Conservation (phyloP, 2,888 invertebrate species). For the Heliconius cydno region DNA sequence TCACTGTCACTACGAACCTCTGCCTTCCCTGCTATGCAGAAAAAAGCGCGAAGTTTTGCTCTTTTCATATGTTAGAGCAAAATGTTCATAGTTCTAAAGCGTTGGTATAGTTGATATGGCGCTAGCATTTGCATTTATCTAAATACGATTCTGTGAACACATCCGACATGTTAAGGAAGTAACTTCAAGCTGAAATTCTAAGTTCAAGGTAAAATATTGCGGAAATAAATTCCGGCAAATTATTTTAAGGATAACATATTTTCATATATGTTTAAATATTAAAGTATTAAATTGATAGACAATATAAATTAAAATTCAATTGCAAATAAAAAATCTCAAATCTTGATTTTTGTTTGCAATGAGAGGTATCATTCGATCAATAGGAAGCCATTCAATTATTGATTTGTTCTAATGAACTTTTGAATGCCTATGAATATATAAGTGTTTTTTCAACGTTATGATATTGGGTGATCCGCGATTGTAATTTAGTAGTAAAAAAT, state of each 20-base stretch:
- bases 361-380: not conserved
- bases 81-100: too few species aligned
- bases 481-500: not conserved
- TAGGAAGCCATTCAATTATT: not conserved
- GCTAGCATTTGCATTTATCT: not conserved
- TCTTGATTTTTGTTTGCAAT: not conserved
- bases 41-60: too few species aligned
- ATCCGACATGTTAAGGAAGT: slow-evolving; percentile 5
- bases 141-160: not conserved
- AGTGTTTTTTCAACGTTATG: not conserved
- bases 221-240: not conserved
- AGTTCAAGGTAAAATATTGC: slow-evolving; percentile 9
- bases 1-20: too few species aligned
- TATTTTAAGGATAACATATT: slow-evolving; percentile 1
- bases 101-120: too few species aligned
- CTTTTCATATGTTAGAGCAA: too few species aligned
- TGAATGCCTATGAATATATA: not conserved
- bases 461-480: not conserved
- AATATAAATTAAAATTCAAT: not conserved
- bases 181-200: not conserved
- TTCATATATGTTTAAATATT: not conserved
- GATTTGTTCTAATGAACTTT: not conserved
- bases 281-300: not conserved
- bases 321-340: not conserved
- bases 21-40: too few species aligned